Percentiles rank a stretch among this genome's conserved stretches.
Evolutionary conservation across 2,113 vertebrate species (phyloP).

Genomic region (Sinocyclocheilus maitianheensis): DNA sequence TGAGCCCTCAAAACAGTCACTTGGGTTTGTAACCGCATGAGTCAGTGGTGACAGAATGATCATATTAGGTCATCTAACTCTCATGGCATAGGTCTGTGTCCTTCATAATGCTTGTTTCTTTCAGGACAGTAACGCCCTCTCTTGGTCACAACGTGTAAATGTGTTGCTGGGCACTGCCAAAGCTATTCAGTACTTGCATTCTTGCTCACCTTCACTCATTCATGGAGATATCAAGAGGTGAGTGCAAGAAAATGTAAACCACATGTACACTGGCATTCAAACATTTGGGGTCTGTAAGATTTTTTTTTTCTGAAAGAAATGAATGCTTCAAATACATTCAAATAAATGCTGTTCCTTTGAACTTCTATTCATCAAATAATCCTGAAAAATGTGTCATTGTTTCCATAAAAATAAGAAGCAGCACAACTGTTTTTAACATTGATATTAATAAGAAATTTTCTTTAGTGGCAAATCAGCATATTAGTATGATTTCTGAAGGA

Average conservation of each 20-base stretch:
- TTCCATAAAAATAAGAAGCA: neutral
- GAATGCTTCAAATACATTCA: neutral
- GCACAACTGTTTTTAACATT: neutral
- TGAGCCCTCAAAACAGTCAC: neutral
- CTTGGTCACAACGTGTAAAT: slow-evolving; percentile 79
- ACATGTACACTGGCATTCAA: neutral
- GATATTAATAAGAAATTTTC: neutral
- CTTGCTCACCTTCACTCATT: slow-evolving; percentile 75
- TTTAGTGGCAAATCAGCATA: neutral
- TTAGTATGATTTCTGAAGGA: neutral
- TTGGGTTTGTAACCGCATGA: neutral
- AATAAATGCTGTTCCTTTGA: neutral
- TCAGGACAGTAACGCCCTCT: slow-evolving; percentile 67
- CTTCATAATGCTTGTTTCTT: slow-evolving; percentile 28
- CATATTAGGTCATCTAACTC: neutral
- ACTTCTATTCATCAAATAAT: neutral
- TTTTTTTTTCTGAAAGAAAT: neutral
- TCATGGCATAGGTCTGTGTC: neutral
- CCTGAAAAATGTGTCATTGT: neutral
- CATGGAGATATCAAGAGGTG: slow-evolving; percentile 91
- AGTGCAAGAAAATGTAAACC: slow-evolving; percentile 12
- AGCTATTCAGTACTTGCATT: slow-evolving; percentile 85
- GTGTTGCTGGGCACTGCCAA: slow-evolving; percentile 77
- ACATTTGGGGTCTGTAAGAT: too few species aligned
- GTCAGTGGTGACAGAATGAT: neutral